Evolutionary conservation across 2,888 invertebrate species (phyloP).

Genomic region (Rhaphigaster nebulosa): DNA sequence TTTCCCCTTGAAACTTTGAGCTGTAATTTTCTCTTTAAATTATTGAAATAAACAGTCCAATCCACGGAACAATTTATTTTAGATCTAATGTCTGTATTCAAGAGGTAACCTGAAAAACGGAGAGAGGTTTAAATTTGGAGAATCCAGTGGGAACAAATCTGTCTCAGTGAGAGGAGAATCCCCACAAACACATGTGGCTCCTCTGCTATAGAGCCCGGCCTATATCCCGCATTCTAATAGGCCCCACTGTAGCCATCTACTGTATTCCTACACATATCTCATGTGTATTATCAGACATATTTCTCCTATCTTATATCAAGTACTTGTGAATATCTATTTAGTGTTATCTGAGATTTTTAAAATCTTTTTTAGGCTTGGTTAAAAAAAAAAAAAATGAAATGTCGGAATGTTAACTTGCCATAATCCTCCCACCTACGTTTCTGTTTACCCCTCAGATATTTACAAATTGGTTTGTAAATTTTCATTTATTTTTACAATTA

Average conservation of each 20-base stretch:
- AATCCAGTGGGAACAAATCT: background rate
- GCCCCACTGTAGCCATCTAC: background rate
- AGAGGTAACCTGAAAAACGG: background rate
- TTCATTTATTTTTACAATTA: too few species aligned
- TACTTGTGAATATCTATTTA: background rate
- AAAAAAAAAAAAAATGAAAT: too few species aligned
- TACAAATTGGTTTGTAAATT: too few species aligned
- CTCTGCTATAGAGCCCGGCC: background rate
- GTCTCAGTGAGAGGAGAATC: background rate
- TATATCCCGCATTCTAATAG: background rate
- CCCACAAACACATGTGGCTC: background rate
- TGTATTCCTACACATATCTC: background rate
- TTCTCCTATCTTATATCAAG: background rate
- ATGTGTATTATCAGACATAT: background rate
- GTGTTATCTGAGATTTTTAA: too few species aligned
- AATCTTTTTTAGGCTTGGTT: too few species aligned
- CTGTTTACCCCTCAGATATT: too few species aligned
- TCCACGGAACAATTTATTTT: too few species aligned
- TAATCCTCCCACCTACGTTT: too few species aligned
- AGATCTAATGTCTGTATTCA: background rate
- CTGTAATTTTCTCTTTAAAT: too few species aligned
- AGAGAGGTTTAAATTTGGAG: conserved; percentile 14
- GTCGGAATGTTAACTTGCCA: too few species aligned
- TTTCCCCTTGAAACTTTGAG: too few species aligned
- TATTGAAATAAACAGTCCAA: too few species aligned